A percentile compares a stretch with the other conserved stretches of the same genome.
Conservation (phyloP, 2,888 invertebrate species). For the Tachina lurida region DNA sequence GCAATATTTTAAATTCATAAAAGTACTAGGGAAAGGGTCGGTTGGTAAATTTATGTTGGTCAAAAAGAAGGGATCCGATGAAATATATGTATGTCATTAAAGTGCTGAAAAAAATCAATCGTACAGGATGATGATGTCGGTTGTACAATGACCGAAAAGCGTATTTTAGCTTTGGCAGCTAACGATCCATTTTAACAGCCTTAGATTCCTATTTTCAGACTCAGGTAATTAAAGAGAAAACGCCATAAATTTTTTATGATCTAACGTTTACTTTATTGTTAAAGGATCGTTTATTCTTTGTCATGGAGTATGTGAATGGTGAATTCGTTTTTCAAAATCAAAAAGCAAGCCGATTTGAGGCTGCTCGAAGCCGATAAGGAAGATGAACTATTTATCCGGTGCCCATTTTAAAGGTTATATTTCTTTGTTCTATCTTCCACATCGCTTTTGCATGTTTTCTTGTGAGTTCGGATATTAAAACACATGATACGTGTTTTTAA, state of each 20-base stretch:
- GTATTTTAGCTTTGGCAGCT: conserved; percentile 98
- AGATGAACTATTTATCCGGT: conserved; percentile 98
- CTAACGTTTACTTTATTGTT: conserved; percentile 11
- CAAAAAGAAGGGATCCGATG: conserved; percentile 95
- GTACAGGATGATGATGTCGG: conserved; percentile 99
- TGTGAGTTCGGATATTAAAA: too few relatives aligned
- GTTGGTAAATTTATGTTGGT: conserved; percentile 99
- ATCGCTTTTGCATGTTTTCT: too few relatives aligned
- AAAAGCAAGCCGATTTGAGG: conserved; percentile 98
- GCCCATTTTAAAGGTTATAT: conserved; percentile 90
- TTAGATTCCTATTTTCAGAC: conserved; percentile 99
- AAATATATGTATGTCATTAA: conserved; percentile 94
- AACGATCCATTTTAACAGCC: conserved; percentile 98
- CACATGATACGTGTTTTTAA: too few relatives aligned
- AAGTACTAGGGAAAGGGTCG: conserved; percentile 99
- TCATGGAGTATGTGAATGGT: conserved; percentile 99
- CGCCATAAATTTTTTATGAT: neutral
- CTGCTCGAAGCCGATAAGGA: conserved; percentile 99
- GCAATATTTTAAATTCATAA: conserved; percentile 97
- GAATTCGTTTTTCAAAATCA: conserved; percentile 99
- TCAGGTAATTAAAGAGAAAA: conserved; percentile 83
- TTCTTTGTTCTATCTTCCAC: too few relatives aligned
- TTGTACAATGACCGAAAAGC: conserved; percentile 99
- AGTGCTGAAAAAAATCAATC: conserved; percentile 98
- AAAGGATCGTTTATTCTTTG: conserved; percentile 96